These are phyloP conservation scores for Andrena marginata DNA, from an alignment of 2,888 invertebrate species.

Conservation along the genomic window DNA sequence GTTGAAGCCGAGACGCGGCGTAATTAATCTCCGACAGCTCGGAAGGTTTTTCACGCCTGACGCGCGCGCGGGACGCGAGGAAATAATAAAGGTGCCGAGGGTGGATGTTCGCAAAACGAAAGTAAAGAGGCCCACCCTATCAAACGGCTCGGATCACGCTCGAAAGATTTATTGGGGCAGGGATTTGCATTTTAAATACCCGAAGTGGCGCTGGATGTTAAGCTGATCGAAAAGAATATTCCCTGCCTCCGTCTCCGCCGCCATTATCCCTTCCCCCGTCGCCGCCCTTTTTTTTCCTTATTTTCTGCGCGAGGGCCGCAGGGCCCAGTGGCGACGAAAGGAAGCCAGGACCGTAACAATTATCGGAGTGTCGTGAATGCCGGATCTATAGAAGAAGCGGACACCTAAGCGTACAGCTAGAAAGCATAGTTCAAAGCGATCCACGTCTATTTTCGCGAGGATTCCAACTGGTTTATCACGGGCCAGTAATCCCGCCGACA, in stretches of 20 bases:
- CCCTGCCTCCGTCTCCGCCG: slow-evolving; percentile 31
- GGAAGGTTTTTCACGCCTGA: neutral
- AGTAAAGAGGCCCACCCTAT: slow-evolving; percentile 31
- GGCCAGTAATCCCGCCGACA: slow-evolving; percentile 44
- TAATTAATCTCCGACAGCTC: neutral
- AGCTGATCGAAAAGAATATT: slow-evolving; percentile 68
- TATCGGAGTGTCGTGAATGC: neutral
- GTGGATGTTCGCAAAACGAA: slow-evolving; percentile 25
- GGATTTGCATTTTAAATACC: slow-evolving; percentile 82
- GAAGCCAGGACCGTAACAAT: slow-evolving; percentile 26
- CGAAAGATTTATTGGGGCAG: slow-evolving; percentile 79
- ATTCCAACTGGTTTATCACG: slow-evolving; percentile 35
- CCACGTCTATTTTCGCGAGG: slow-evolving; percentile 30
- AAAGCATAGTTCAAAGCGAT: neutral
- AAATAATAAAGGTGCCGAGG: slow-evolving; percentile 35
- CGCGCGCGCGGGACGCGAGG: neutral
- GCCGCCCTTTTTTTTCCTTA: slow-evolving; percentile 27
- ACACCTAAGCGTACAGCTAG: neutral
- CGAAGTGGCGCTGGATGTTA: slow-evolving; percentile 69
- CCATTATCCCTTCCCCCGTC: slow-evolving; percentile 53
- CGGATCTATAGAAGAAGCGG: neutral
- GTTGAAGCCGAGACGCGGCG: neutral
- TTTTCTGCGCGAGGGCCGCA: slow-evolving; percentile 7
- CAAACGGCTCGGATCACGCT: slow-evolving; percentile 66
- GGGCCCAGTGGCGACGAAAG: slow-evolving; percentile 12